These are phyloP conservation scores for Patagioenas fasciata DNA, from an alignment of 2,113 vertebrate genomes.

Conservation along the genomic window DNA sequence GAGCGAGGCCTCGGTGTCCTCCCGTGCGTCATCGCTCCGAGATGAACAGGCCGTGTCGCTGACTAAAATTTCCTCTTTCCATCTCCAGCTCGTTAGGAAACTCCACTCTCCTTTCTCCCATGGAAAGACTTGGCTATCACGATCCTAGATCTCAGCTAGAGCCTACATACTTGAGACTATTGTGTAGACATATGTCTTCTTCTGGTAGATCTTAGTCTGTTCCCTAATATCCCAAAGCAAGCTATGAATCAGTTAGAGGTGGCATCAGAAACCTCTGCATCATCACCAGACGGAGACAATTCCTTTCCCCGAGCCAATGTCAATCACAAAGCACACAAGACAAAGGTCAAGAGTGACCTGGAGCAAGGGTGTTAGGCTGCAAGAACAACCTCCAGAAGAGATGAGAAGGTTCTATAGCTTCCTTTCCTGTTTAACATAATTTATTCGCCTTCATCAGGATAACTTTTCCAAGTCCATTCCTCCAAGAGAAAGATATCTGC, in stretches of 20 bases:
- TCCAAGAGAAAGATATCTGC: background rate
- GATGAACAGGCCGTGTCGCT: background rate
- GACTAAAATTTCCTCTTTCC: background rate
- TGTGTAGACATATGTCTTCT: background rate
- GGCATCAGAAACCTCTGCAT: background rate
- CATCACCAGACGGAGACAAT: rapidly evolving
- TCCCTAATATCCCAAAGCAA: background rate
- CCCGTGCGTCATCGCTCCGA: background rate
- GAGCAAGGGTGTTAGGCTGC: background rate
- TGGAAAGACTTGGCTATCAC: background rate
- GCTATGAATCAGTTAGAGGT: background rate
- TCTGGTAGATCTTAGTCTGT: background rate
- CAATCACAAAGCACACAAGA: background rate
- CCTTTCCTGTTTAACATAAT: background rate
- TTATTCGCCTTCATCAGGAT: background rate
- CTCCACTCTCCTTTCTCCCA: background rate
- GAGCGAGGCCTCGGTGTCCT: background rate
- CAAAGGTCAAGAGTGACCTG: background rate
- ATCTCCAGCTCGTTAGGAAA: background rate
- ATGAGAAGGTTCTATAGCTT: background rate
- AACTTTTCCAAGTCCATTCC: background rate
- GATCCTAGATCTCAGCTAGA: background rate
- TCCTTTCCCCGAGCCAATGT: background rate
- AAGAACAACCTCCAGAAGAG: background rate
- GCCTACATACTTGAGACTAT: background rate